Conservation (phyloP, 1,140 invertebrate genomes). For the Orchesella cincta region DNA sequence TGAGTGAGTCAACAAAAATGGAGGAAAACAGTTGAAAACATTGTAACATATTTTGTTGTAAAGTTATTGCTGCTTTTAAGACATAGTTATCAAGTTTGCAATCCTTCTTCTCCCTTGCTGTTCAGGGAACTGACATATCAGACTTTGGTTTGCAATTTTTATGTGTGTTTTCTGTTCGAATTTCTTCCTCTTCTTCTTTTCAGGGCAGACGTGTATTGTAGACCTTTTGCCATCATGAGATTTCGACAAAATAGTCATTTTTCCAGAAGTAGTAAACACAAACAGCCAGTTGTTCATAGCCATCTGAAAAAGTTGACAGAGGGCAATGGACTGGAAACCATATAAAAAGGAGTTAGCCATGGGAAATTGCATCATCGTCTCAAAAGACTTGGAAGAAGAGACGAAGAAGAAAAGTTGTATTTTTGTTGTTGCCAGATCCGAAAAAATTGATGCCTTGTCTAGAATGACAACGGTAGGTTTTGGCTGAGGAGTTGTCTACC, state of each 20-base stretch:
- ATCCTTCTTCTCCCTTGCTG: not conserved
- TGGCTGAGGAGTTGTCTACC: too few species aligned
- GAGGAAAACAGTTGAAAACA: too few species aligned
- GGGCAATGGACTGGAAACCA: conserved; percentile 21
- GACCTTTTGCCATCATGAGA: not conserved
- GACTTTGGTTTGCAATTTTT: not conserved
- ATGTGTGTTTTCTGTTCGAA: not conserved
- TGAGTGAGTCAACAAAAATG: too few species aligned
- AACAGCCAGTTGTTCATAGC: not conserved
- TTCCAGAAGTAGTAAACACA: not conserved
- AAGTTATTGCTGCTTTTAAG: not conserved
- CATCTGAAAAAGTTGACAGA: not conserved
- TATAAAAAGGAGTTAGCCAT: not conserved
- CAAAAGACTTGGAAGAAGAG: too few species aligned
- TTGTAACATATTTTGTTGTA: not conserved
- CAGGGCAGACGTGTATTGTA: not conserved
- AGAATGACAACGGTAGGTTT: too few species aligned
- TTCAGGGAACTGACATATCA: not conserved
- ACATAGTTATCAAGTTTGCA: not conserved
- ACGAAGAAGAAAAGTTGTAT: not conserved
- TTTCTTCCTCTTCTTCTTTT: not conserved
- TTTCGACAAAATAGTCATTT: not conserved
- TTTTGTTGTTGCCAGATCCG: not conserved
- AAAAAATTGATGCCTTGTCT: not conserved
- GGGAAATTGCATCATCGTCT: conserved; percentile 1